A percentile compares a stretch with the other conserved stretches of the same genome.
These are phyloP conservation scores for Aleadryas rufinucha DNA, from an alignment of 2,113 vertebrate species.

Conservation along the genomic window DNA sequence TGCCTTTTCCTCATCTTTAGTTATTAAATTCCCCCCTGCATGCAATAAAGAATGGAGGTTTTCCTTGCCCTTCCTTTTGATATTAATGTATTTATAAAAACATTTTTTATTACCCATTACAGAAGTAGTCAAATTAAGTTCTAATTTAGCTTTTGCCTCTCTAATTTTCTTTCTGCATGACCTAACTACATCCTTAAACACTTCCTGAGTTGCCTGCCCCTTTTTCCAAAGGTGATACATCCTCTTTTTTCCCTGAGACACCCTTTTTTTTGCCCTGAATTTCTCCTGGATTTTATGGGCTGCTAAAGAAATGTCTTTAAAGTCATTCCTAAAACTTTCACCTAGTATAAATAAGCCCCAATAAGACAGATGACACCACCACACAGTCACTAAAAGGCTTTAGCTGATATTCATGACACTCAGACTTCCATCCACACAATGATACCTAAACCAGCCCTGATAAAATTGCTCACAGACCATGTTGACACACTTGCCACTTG, in stretches of 20 bases:
- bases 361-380: not conserved
- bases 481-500: rapidly evolving
- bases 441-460: not conserved
- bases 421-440: not conserved
- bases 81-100: not conserved
- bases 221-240: not conserved
- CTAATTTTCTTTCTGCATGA: not conserved
- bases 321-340: not conserved
- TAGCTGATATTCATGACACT: not conserved
- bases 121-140: not conserved
- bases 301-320: not conserved
- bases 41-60: not conserved
- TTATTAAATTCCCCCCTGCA: not conserved
- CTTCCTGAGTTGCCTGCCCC: not conserved
- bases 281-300: not conserved
- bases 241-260: too few relatives aligned
- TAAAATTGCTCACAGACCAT: not conserved
- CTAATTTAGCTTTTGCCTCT: not conserved
- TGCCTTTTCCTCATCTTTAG: not conserved
- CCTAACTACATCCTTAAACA: not conserved
- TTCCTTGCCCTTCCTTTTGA: not conserved
- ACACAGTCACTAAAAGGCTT: not conserved
- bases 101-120: not conserved
- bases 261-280: not conserved
- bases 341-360: not conserved